Conservation (phyloP, 2,888 invertebrate species). For the Allophyes oxyacanthae region DNA sequence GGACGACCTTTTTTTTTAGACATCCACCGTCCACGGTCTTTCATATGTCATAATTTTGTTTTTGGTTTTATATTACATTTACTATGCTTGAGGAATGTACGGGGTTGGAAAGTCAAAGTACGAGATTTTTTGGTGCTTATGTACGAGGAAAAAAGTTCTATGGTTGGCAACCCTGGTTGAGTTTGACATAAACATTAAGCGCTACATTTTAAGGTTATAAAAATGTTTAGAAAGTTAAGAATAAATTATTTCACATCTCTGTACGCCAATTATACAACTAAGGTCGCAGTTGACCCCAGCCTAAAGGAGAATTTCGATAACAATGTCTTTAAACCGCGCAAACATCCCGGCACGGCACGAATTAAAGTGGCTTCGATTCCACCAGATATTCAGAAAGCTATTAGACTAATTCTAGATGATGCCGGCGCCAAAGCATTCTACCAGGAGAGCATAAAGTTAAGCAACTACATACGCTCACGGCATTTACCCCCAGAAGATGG, state of each 20-base stretch:
- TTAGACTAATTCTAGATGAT: constrained; percentile 89
- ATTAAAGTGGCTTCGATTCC: constrained; percentile 89
- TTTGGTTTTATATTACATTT: too few species aligned
- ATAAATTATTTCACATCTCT: constrained; percentile 60
- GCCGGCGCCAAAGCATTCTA: constrained; percentile 87
- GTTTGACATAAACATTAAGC: constrained; percentile 12
- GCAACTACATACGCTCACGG: constrained; percentile 90
- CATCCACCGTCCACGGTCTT: too few species aligned
- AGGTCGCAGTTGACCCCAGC: constrained; percentile 85
- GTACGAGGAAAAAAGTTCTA: too few species aligned
- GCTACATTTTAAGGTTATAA: constrained; percentile 58
- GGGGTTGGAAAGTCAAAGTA: too few species aligned
- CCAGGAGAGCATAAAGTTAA: constrained; percentile 87
- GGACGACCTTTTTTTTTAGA: too few species aligned
- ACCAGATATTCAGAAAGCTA: constrained; percentile 88
- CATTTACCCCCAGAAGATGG: constrained; percentile 91
- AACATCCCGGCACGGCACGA: constrained; percentile 92
- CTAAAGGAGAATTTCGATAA: constrained; percentile 85
- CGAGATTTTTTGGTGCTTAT: too few species aligned
- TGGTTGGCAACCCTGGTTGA: too few species aligned
- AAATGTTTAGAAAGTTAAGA: constrained; percentile 80
- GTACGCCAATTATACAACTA: constrained; percentile 73
- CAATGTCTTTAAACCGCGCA: constrained; percentile 90
- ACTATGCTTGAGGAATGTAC: too few species aligned
- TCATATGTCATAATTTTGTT: too few species aligned